Conservation (phyloP, 2,797 vertebrate genomes). For the Emydoidea blandingii region DNA sequence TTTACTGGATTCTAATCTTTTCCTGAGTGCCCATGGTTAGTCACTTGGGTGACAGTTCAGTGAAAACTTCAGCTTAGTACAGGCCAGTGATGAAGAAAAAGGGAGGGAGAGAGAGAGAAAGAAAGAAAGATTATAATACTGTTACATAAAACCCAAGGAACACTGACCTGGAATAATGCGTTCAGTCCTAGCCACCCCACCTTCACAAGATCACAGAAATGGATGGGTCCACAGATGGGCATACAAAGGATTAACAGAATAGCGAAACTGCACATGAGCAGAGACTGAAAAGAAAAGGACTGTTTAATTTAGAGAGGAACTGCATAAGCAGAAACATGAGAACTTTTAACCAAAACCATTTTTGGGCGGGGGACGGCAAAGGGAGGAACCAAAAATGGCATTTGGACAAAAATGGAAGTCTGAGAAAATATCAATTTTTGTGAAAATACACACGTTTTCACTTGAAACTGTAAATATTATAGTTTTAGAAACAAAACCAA, state of each 20-base stretch:
- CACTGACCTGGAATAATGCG: too few relatives aligned
- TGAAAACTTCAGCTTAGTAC: too few relatives aligned
- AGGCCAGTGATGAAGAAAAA: too few relatives aligned
- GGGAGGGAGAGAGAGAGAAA: too few relatives aligned
- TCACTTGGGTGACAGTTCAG: neutral
- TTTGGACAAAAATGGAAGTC: neutral
- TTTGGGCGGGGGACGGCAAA: neutral
- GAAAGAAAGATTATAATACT: too few relatives aligned
- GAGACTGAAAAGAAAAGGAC: neutral
- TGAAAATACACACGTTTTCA: neutral
- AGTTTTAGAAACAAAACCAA: neutral
- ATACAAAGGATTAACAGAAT: rapidly evolving
- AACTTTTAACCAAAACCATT: neutral
- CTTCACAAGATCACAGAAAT: neutral
- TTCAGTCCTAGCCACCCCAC: neutral
- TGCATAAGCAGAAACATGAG: neutral
- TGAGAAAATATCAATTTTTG: too few relatives aligned
- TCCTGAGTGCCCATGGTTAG: neutral
- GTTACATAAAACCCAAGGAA: too few relatives aligned
- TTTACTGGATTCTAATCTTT: neutral
- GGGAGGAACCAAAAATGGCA: neutral
- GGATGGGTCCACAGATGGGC: neutral
- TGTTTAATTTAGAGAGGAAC: neutral
- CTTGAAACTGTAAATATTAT: neutral
- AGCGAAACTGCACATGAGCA: neutral